Conservation (phyloP, 2,888 invertebrate species). For the Torymus auratus region DNA sequence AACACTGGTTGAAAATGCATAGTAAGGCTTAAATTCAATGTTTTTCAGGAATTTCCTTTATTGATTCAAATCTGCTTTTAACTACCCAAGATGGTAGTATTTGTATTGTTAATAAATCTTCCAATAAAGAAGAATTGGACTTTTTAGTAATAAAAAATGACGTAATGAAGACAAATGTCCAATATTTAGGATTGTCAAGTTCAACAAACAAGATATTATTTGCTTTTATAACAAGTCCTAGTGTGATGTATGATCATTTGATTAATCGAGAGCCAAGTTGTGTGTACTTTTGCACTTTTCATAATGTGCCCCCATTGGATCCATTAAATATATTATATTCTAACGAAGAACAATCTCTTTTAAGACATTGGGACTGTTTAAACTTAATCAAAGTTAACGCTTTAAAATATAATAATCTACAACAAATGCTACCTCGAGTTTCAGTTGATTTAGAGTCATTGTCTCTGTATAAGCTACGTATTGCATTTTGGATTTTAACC, state of each 20-base stretch:
- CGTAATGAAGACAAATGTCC: slow-evolving; percentile 63
- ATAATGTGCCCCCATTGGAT: slow-evolving; percentile 62
- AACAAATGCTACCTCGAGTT: slow-evolving; percentile 54
- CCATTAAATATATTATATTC: slow-evolving; percentile 62
- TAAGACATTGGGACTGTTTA: slow-evolving; percentile 72
- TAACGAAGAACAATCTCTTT: slow-evolving; percentile 58
- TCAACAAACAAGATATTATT: slow-evolving; percentile 67
- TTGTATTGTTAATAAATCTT: slow-evolving; percentile 42
- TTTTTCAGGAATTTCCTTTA: slow-evolving; percentile 64
- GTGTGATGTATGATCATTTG: slow-evolving; percentile 71
- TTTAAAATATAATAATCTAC: slow-evolving; percentile 30
- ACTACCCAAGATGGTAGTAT: slow-evolving; percentile 67
- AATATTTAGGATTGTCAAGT: slow-evolving; percentile 69
- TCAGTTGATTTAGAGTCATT: slow-evolving; percentile 64
- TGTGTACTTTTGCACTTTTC: slow-evolving; percentile 66
- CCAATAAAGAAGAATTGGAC: slow-evolving; percentile 60
- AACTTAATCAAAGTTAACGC: slow-evolving; percentile 68
- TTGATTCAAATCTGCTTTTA: slow-evolving; percentile 62
- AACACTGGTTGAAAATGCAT: background rate
- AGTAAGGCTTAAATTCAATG: background rate
- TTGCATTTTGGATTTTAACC: slow-evolving; percentile 69
- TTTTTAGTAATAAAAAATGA: slow-evolving; percentile 59
- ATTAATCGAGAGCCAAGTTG: slow-evolving; percentile 70
- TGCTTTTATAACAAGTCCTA: slow-evolving; percentile 69
- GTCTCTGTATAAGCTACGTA: slow-evolving; percentile 64